phyloP scores from a whole-genome alignment of 2,113 vertebrate species.

The Hemiscyllium ocellatum region DNA sequence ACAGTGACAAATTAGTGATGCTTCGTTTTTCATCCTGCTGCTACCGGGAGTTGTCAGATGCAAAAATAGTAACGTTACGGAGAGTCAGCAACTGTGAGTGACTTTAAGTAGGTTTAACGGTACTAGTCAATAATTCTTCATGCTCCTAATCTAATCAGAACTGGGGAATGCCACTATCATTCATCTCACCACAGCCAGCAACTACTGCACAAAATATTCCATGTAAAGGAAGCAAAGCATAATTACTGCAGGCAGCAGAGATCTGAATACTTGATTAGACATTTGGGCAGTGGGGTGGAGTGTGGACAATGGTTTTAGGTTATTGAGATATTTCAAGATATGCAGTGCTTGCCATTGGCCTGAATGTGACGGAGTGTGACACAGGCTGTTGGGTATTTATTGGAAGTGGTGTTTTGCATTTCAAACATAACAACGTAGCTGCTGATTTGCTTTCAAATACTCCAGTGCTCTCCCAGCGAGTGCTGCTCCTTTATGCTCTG shows the following conservation, averaged over 20 bases:
- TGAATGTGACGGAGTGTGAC: background rate
- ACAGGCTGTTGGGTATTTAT: background rate
- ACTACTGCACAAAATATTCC: background rate
- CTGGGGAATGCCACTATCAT: background rate
- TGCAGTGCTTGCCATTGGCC: background rate
- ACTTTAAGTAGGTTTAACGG: slow-evolving; percentile 9
- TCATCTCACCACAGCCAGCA: background rate
- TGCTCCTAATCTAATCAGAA: background rate
- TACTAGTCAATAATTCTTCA: background rate
- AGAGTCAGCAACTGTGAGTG: background rate
- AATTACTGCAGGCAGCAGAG: background rate
- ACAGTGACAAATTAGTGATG: background rate
- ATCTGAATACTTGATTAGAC: background rate
- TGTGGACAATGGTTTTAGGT: background rate
- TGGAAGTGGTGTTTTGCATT: background rate
- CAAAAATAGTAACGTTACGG: background rate
- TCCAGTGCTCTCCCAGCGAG: background rate
- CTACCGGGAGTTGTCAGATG: background rate
- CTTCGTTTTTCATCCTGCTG: background rate
- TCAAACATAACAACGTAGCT: background rate
- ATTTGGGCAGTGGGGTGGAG: no score
- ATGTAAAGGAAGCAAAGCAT: background rate
- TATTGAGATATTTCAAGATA: background rate
- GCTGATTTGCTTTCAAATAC: background rate
- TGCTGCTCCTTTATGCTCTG: background rate